phyloP scores from a whole-genome alignment of 2,888 invertebrate genomes.

The Acanthosepion esculentum region DNA sequence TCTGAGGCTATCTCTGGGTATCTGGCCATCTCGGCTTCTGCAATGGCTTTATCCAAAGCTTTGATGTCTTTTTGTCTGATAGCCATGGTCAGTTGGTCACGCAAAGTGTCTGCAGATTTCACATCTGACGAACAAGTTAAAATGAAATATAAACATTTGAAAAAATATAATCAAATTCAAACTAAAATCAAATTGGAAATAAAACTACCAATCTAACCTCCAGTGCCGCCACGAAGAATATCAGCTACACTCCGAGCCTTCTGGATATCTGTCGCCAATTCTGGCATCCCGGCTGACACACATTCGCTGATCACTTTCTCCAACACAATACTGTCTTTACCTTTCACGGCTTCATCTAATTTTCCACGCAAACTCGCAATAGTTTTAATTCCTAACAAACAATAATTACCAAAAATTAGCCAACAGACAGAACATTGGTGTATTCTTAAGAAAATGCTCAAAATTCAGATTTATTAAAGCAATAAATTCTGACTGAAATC shows the following conservation, averaged over 20 bases:
- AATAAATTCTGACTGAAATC: background rate
- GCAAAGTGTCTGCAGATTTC: background rate
- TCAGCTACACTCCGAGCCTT: background rate
- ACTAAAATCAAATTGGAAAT: background rate
- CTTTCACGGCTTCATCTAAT: background rate
- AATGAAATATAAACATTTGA: background rate
- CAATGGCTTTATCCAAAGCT: background rate
- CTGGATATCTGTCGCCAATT: background rate
- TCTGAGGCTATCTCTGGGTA: background rate
- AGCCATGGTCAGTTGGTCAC: constrained; percentile 34
- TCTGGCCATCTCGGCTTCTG: background rate
- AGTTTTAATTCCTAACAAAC: background rate
- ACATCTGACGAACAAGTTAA: background rate
- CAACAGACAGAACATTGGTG: too few relatives aligned
- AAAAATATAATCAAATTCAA: background rate
- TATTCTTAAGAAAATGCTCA: background rate
- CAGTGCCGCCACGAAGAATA: constrained; percentile 10
- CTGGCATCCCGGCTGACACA: constrained; percentile 38
- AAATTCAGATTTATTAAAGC: background rate
- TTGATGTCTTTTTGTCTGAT: constrained; percentile 10
- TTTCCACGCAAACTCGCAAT: background rate
- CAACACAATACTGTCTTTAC: background rate
- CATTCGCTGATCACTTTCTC: constrained; percentile 10
- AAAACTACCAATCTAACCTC: background rate
- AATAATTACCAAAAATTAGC: background rate